A percentile compares a stretch with the other conserved stretches of the same genome.
phyloP scores from a whole-genome alignment of 2,797 vertebrate species.

The Sebastes oblongus region DNA sequence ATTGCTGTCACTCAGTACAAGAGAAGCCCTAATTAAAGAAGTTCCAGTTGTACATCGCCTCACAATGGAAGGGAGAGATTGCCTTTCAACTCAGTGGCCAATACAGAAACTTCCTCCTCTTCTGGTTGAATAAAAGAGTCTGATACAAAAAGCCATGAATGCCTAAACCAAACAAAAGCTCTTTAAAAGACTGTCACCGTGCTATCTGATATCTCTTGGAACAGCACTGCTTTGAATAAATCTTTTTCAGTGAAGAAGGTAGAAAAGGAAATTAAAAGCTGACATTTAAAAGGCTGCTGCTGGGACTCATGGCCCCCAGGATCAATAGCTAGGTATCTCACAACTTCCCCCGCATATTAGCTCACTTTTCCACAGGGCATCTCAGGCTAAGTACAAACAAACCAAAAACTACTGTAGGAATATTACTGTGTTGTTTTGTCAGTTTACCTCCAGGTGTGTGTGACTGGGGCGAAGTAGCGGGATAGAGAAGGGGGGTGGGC shows the following conservation, averaged over 20 bases:
- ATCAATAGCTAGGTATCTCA: slow-evolving; percentile 75
- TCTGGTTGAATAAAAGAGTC: slow-evolving; percentile 76
- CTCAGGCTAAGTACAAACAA: slow-evolving; percentile 64
- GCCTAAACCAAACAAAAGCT: slow-evolving; percentile 81
- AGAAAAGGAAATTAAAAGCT: slow-evolving; percentile 80
- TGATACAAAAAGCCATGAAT: slow-evolving; percentile 80
- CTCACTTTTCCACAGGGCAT: slow-evolving; percentile 63
- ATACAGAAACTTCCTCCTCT: slow-evolving; percentile 75
- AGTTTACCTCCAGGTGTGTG: slow-evolving; percentile 33
- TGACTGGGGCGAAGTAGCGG: neutral
- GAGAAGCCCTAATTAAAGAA: slow-evolving; percentile 81
- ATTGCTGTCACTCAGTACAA: slow-evolving; percentile 73
- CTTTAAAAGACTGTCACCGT: slow-evolving; percentile 81
- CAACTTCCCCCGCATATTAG: slow-evolving; percentile 68
- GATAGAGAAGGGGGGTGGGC: neutral
- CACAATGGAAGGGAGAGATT: slow-evolving; percentile 79
- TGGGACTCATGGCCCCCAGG: slow-evolving; percentile 65
- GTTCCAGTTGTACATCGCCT: slow-evolving; percentile 74
- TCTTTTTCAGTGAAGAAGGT: slow-evolving; percentile 68
- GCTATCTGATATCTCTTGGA: slow-evolving; percentile 82
- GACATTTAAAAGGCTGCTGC: slow-evolving; percentile 77
- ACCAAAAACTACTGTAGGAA: slow-evolving; percentile 55
- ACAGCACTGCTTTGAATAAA: slow-evolving; percentile 79
- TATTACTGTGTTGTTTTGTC: slow-evolving; percentile 63
- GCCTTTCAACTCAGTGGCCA: slow-evolving; percentile 74